Percentiles rank a stretch among this genome's conserved stretches.
Evolutionary conservation across 1,140 invertebrate genomes (phyloP).

Genomic region (Lutraria rhynchaena): DNA sequence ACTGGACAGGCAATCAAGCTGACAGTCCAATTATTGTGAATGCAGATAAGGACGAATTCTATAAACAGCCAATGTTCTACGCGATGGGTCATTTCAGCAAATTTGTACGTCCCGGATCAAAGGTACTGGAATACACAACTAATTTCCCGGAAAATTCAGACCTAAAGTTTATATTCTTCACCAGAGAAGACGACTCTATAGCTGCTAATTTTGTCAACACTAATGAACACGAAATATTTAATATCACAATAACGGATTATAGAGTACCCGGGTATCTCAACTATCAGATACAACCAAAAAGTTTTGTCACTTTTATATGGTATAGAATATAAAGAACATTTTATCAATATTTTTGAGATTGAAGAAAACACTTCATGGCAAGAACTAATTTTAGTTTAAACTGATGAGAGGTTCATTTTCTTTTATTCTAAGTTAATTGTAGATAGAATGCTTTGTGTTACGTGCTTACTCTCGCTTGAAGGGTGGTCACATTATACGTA

Average conservation of each 20-base stretch:
- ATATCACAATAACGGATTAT: slow-evolving; percentile 49
- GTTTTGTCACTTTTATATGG: slow-evolving; percentile 52
- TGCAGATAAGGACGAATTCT: slow-evolving; percentile 87
- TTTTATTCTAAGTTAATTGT: too few species aligned
- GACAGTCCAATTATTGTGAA: slow-evolving; percentile 91
- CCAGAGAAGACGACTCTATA: slow-evolving; percentile 35
- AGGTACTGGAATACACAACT: slow-evolving; percentile 17
- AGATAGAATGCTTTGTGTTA: too few species aligned
- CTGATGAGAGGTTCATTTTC: too few species aligned
- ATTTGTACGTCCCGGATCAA: slow-evolving; percentile 44
- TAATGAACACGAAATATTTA: slow-evolving; percentile 13
- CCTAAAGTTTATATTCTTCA: slow-evolving; percentile 27
- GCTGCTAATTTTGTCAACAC: slow-evolving; percentile 51
- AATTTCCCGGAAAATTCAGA: slow-evolving; percentile 21
- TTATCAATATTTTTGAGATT: too few species aligned
- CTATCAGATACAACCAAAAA: slow-evolving; percentile 43
- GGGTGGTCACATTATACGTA: too few species aligned
- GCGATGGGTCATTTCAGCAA: slow-evolving; percentile 90
- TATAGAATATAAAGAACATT: slow-evolving; percentile 48
- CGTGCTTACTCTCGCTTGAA: too few species aligned
- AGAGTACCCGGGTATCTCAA: slow-evolving; percentile 52
- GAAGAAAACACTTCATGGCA: too few species aligned
- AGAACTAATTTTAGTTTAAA: too few species aligned
- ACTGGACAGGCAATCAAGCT: slow-evolving; percentile 89
- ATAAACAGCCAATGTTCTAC: slow-evolving; percentile 95